Percentiles rank a stretch among this genome's conserved stretches.
phyloP scores from a whole-genome alignment of 2,113 vertebrate genomes.

The Catharus bicknelli region DNA sequence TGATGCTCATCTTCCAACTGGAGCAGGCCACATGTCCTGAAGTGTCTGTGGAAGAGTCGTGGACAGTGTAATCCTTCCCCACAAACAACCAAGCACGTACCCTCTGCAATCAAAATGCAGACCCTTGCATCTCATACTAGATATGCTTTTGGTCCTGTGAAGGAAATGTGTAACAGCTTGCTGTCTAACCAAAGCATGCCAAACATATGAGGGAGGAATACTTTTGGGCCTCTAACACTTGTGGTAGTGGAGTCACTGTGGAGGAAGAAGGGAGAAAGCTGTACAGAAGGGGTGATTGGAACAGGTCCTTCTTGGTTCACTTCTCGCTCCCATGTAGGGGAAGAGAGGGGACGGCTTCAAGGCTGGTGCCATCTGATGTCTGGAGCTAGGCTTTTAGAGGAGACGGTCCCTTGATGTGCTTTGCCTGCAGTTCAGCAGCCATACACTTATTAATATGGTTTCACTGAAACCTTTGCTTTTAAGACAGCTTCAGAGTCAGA shows the following conservation, averaged over 20 bases:
- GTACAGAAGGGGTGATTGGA: not conserved
- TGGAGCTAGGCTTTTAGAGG: not conserved
- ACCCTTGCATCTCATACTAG: not conserved
- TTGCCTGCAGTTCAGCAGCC: not conserved
- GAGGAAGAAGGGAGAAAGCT: not conserved
- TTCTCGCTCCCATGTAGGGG: fast-evolving
- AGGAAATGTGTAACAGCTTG: not conserved
- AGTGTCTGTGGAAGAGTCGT: not conserved
- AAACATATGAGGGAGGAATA: not conserved
- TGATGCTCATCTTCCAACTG: not conserved
- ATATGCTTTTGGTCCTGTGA: not conserved
- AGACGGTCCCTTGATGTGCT: not conserved
- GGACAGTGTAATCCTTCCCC: not conserved
- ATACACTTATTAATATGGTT: not conserved
- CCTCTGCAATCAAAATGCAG: not conserved
- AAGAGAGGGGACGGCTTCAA: not conserved
- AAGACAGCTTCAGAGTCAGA: not conserved
- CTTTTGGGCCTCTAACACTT: fast-evolving
- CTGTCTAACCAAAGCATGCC: not conserved
- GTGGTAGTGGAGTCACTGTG: not conserved
- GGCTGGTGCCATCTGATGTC: not conserved
- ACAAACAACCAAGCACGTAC: fast-evolving
- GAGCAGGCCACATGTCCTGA: not conserved
- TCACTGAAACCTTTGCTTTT: not conserved
- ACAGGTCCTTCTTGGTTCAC: not conserved